Evolutionary conservation across 1,140 invertebrate genomes (phyloP), one percentile per base, ranked within the genome.

Genomic region (Notospermus geniculatus): DNA sequence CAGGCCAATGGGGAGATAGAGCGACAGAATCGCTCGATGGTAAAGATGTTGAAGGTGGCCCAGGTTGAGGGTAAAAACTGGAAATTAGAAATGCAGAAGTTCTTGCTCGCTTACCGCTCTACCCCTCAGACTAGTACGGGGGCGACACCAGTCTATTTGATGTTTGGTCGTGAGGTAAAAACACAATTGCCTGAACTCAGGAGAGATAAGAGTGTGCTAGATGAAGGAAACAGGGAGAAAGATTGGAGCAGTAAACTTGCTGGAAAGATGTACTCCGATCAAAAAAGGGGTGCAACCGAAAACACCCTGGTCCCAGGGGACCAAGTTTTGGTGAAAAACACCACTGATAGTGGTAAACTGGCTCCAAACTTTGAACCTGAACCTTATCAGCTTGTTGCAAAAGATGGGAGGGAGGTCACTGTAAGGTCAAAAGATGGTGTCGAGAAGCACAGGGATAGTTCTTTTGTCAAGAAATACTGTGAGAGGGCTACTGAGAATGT

Each of bases 1-100:
- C 62, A 62, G 52, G 52, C 28, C 29, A 64, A 64, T 45, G 58
- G 57, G 2, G 58, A 61, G 22, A 29, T 64, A 11, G 58, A 62
- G 39, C 25, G 50, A 32, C 13, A 23, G 25, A 64, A 60, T 54
- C 15, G 29, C 2, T 36, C 58, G 25, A 19, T 64, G n/a, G 17
- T 62, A 43, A 64, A 64, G 54, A 13, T 28, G 27, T 27, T 64
- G 36, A 30, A 29, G 11, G 22, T 55, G 4, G 62, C 57, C 23
- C 50, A 54, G 15, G 46, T 30, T 25, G 27, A 63, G 39, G 46
- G 53, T n/a, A 60, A 60, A 25, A 28, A 53, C 19, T 60, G 59
- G 56, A 17, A 50, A 22, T 45, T 27, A 29, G 58, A 62, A 60
- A 9, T 64, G 30, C 45, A 53, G 15, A 39, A 52, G 11, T 64